These are phyloP conservation scores for Nerophis ophidion DNA, from an alignment of 2,113 vertebrate genomes.

Conservation along the genomic window DNA sequence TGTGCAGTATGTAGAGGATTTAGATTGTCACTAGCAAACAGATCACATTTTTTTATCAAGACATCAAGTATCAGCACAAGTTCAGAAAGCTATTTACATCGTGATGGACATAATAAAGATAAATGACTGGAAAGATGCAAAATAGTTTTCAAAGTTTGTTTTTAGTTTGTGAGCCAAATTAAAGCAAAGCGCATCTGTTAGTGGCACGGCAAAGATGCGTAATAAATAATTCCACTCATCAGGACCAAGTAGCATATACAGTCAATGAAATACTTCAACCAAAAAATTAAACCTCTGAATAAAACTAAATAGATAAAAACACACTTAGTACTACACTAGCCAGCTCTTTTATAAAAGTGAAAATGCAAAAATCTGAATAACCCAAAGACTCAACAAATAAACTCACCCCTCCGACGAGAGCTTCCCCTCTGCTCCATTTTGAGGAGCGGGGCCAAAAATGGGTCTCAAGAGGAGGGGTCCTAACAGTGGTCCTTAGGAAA, in stretches of 20 bases:
- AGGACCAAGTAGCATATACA: neutral
- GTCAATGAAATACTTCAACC: neutral
- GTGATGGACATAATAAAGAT: too few species aligned
- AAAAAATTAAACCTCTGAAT: too few species aligned
- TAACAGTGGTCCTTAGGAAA: constrained; percentile 38
- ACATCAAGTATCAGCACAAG: neutral
- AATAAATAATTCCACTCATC: too few species aligned
- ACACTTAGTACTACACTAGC: neutral
- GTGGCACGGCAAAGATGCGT: too few species aligned
- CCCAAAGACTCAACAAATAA: neutral
- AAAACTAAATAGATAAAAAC: too few species aligned
- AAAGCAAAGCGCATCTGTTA: neutral
- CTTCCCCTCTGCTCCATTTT: constrained; percentile 71
- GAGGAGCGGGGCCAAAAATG: constrained; percentile 47
- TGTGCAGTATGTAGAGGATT: neutral
- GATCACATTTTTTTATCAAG: neutral
- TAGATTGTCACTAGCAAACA: neutral
- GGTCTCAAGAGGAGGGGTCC: constrained; percentile 45
- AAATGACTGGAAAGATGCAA: neutral
- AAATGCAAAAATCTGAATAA: constrained; percentile 2
- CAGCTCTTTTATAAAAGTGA: neutral
- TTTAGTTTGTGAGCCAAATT: neutral
- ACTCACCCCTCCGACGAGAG: constrained; percentile 70
- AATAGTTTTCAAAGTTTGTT: neutral
- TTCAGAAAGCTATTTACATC: neutral